Conservation (phyloP, 1,140 invertebrate species). For the Archivesica marissinica region DNA sequence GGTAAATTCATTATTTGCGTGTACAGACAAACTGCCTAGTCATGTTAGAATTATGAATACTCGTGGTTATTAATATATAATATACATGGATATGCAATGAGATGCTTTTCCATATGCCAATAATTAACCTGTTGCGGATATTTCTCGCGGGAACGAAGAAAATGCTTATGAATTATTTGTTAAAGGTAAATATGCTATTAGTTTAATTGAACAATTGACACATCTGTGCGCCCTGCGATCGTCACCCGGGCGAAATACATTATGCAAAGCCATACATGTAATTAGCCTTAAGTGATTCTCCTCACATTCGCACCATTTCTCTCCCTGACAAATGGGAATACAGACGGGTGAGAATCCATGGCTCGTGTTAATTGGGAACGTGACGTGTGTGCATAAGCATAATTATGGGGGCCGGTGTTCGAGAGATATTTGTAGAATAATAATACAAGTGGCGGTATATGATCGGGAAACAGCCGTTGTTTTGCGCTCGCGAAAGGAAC, state of each 20-base stretch:
- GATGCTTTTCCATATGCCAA: not conserved
- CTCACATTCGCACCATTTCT: constrained; percentile 27
- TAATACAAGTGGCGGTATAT: too few species aligned
- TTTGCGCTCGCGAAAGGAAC: too few species aligned
- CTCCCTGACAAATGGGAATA: constrained; percentile 37
- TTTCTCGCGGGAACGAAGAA: not conserved
- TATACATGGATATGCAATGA: too few species aligned
- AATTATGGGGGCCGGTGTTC: not conserved
- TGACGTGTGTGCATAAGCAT: constrained; percentile 43
- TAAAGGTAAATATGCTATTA: constrained; percentile 18
- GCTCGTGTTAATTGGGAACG: constrained; percentile 31
- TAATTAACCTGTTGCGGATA: not conserved
- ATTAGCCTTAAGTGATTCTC: constrained; percentile 49
- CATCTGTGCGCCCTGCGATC: not conserved
- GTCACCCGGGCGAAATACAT: not conserved
- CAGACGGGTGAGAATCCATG: constrained; percentile 20
- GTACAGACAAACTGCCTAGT: too few species aligned
- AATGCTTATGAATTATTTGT: not conserved
- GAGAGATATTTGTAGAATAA: too few species aligned
- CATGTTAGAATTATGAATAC: too few species aligned
- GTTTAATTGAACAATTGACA: constrained; percentile 16
- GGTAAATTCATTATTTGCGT: too few species aligned
- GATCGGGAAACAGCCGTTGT: too few species aligned
- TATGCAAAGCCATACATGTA: constrained; percentile 46
- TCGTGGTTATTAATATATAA: too few species aligned